phyloP scores from a whole-genome alignment of 2,888 invertebrate species.

The Ceriagrion tenellum region DNA sequence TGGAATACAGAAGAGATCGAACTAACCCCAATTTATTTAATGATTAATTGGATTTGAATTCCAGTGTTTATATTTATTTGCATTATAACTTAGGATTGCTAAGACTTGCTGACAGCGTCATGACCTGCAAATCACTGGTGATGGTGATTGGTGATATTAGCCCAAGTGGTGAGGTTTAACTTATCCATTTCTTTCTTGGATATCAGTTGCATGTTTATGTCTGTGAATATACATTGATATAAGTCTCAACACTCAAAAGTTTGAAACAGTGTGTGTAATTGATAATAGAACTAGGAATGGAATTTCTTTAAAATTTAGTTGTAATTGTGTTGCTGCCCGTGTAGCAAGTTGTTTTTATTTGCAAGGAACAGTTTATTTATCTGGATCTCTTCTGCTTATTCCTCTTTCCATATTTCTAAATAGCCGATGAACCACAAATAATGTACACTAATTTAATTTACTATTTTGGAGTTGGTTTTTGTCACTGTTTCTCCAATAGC shows the following conservation, averaged over 20 bases:
- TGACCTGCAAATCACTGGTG: constrained; percentile 63
- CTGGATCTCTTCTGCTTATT: constrained; percentile 66
- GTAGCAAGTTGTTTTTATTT: constrained; percentile 44
- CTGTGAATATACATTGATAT: constrained; percentile 41
- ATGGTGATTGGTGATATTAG: constrained; percentile 47
- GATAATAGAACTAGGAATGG: constrained; percentile 51
- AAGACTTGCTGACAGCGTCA: constrained; percentile 53
- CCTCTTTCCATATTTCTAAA: constrained; percentile 61
- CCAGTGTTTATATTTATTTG: constrained; percentile 55
- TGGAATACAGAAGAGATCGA: constrained; percentile 66
- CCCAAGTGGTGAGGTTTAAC: constrained; percentile 61
- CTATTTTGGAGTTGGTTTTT: constrained; percentile 68
- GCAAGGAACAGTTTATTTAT: constrained; percentile 33
- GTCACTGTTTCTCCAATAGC: constrained; percentile 67
- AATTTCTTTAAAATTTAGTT: constrained; percentile 45
- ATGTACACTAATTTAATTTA: constrained; percentile 67
- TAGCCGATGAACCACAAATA: constrained; percentile 56
- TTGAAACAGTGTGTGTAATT: constrained; percentile 42
- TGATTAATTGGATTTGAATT: constrained; percentile 50
- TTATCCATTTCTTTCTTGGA: constrained; percentile 45
- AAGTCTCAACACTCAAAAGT: constrained; percentile 16
- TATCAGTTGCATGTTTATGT: constrained; percentile 60
- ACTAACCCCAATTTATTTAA: constrained; percentile 31
- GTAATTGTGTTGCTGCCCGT: constrained; percentile 57
- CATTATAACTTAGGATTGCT: constrained; percentile 52